Evolutionary conservation across 2,888 invertebrate genomes (phyloP).

Genomic region (Cristatella mucedo): DNA sequence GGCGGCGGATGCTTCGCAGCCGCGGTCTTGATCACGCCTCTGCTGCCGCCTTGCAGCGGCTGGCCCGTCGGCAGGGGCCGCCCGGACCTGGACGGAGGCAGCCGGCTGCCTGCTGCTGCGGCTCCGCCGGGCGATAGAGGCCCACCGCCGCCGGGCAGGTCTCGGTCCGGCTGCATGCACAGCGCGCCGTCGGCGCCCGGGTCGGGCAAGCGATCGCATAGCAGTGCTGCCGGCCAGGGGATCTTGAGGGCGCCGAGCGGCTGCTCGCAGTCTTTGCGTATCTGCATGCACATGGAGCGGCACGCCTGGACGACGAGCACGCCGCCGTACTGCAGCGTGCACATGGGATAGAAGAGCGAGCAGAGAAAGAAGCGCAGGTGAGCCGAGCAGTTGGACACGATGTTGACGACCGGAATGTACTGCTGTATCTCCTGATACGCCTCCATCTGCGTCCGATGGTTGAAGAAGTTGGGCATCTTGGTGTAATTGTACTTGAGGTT

Average conservation of each 20-base stretch:
- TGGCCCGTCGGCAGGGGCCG: no score
- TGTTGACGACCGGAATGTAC: slow-evolving; percentile 48
- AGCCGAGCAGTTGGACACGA: slow-evolving; percentile 53
- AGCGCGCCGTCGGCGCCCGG: slow-evolving; percentile 42
- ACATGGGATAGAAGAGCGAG: slow-evolving; percentile 75
- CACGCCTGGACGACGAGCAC: slow-evolving; percentile 60
- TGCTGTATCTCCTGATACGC: slow-evolving; percentile 57
- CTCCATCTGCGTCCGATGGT: slow-evolving; percentile 61
- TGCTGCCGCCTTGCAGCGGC: no score
- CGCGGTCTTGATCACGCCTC: slow-evolving; percentile 1
- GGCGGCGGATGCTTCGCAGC: slow-evolving; percentile 9
- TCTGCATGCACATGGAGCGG: slow-evolving; percentile 62
- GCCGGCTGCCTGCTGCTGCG: no score
- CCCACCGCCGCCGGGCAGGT: no score
- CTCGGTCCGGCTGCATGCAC: slow-evolving; percentile 70
- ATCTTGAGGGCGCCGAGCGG: slow-evolving; percentile 49
- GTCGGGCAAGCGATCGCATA: slow-evolving; percentile 64
- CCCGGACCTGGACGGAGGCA: no score
- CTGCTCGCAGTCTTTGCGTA: slow-evolving; percentile 38
- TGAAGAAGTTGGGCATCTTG: slow-evolving; percentile 68
- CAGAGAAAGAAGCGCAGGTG: slow-evolving; percentile 72
- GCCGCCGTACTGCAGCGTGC: slow-evolving; percentile 67
- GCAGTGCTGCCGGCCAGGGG: slow-evolving; percentile 55
- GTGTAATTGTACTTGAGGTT: slow-evolving; percentile 72
- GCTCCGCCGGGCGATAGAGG: no score